A percentile compares a stretch with the other conserved stretches of the same genome.
These are phyloP conservation scores for Pholis gunnellus DNA, from an alignment of 2,113 vertebrate genomes.

Conservation along the genomic window DNA sequence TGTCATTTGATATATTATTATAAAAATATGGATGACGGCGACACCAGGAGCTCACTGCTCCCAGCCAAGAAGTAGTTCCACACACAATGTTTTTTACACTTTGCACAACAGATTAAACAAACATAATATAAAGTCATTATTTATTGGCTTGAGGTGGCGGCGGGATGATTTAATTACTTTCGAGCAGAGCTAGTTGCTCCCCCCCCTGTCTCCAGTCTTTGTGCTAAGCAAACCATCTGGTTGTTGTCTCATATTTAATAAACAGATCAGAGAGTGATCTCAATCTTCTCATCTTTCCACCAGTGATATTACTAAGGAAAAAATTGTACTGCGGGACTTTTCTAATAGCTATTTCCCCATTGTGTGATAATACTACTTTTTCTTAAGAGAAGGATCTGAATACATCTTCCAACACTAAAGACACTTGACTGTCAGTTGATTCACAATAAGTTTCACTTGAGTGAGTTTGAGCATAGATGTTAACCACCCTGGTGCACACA, in stretches of 20 bases:
- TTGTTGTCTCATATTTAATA: neutral
- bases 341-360: neutral
- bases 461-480: too few relatives aligned
- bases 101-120: neutral
- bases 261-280: neutral
- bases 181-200: neutral
- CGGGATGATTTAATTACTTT: neutral
- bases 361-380: neutral
- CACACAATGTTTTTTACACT: neutral
- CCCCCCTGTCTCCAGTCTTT: neutral
- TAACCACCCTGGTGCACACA: constrained; percentile 30
- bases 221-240: neutral
- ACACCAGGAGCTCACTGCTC: too few relatives aligned
- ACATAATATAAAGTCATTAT: neutral
- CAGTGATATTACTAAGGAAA: neutral
- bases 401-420: neutral
- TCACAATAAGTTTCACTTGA: neutral
- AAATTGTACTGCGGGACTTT: neutral
- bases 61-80: neutral
- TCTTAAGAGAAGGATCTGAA: neutral
- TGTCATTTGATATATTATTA: too few relatives aligned
- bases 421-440: neutral
- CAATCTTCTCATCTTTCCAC: neutral
- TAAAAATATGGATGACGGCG: too few relatives aligned
- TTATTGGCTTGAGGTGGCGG: neutral